Evolutionary conservation across 2,113 vertebrate species (phyloP).

Genomic region (Myrmophylax atrothorax): DNA sequence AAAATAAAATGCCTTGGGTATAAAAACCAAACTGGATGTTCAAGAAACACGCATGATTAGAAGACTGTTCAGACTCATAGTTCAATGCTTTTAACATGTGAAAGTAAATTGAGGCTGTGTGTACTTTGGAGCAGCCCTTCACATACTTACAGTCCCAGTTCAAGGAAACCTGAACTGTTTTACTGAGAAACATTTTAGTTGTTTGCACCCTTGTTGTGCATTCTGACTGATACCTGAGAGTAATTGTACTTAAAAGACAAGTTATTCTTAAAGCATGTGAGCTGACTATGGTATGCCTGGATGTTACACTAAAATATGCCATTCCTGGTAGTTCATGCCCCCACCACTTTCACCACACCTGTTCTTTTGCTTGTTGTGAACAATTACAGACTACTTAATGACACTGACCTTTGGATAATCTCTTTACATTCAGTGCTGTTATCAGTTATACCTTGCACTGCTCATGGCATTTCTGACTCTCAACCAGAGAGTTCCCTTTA

Average conservation of each 20-base stretch:
- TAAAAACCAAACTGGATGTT: background rate
- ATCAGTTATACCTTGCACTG: background rate
- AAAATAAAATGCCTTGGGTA: background rate
- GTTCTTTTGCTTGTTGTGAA: background rate
- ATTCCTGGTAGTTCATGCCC: background rate
- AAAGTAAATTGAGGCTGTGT: background rate
- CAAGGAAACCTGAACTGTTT: background rate
- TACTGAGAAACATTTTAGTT: background rate
- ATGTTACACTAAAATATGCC: background rate
- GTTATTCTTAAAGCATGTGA: background rate
- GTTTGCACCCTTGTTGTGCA: background rate
- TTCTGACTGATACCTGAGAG: background rate
- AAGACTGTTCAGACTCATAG: background rate
- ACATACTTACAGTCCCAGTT: background rate
- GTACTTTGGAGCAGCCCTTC: slow-evolving; percentile 9
- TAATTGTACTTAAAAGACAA: background rate
- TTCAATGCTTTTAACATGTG: background rate
- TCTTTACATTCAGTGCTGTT: background rate
- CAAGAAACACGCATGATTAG: background rate
- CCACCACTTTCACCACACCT: rapidly evolving
- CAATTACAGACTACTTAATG: background rate
- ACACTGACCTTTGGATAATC: background rate
- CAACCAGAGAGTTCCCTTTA: background rate
- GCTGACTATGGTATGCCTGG: background rate
- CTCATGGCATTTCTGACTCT: background rate